These are phyloP conservation scores for Apotomis turbidana DNA, from an alignment of 2,888 invertebrate genomes.

Conservation along the genomic window DNA sequence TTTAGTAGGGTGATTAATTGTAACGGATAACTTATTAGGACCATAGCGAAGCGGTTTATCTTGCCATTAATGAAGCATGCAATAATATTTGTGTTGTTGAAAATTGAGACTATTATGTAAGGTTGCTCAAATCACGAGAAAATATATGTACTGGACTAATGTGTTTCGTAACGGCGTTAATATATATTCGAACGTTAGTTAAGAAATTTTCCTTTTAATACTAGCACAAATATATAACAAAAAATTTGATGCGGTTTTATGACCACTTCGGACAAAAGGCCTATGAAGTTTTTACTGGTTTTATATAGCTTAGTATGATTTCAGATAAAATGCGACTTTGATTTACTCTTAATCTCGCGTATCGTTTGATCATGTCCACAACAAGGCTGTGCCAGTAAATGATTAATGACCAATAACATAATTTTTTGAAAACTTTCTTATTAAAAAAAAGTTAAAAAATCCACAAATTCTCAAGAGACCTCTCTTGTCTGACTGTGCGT, in stretches of 20 bases:
- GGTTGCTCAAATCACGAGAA: slow-evolving; percentile 68
- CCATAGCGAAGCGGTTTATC: slow-evolving; percentile 33
- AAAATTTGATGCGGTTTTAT: slow-evolving; percentile 42
- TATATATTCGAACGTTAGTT: slow-evolving; percentile 28
- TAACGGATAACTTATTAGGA: slow-evolving; percentile 29
- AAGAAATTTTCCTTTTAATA: slow-evolving; percentile 21
- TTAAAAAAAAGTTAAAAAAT: slow-evolving; percentile 45
- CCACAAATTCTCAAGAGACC: slow-evolving; percentile 47
- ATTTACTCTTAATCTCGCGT: slow-evolving; percentile 13
- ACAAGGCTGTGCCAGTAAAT: slow-evolving; percentile 42
- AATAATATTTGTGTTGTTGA: slow-evolving; percentile 37
- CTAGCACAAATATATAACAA: slow-evolving; percentile 53
- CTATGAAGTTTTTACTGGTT: slow-evolving; percentile 47
- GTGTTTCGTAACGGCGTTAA: slow-evolving; percentile 39
- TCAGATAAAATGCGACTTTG: background rate
- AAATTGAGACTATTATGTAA: slow-evolving; percentile 46
- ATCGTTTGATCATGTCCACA: slow-evolving; percentile 39
- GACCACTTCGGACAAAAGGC: slow-evolving; percentile 47
- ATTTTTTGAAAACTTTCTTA: slow-evolving; percentile 38
- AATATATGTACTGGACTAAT: slow-evolving; percentile 63
- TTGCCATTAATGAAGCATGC: slow-evolving; percentile 36
- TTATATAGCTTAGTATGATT: slow-evolving; percentile 25
- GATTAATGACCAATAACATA: slow-evolving; percentile 38
- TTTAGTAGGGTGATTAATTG: slow-evolving; percentile 30
- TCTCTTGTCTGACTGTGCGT: slow-evolving; percentile 48